These are phyloP conservation scores for Brachystomella parvula DNA, from an alignment of 1,140 invertebrate genomes.

Conservation along the genomic window DNA sequence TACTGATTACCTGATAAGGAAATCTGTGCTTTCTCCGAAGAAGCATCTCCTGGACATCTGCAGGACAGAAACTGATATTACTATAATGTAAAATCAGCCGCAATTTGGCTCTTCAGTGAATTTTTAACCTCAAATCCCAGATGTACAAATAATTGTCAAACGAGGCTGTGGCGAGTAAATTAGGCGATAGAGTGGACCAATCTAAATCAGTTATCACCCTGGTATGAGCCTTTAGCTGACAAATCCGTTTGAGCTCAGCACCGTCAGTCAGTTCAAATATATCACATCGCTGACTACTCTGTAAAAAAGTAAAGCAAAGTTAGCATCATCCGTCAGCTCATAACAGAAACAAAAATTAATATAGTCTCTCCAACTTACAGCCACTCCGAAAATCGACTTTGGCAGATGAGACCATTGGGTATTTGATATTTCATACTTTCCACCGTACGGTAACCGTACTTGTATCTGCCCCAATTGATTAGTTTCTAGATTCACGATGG, in stretches of 20 bases:
- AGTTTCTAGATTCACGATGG: constrained; percentile 65
- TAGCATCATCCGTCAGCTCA: constrained; percentile 1
- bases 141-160: constrained; percentile 88
- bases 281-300: constrained; percentile 78
- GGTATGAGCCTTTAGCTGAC: constrained; percentile 74
- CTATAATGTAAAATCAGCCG: constrained; percentile 4
- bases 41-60: constrained; percentile 16
- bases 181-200: constrained; percentile 84
- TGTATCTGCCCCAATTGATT: constrained; percentile 49
- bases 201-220: constrained; percentile 84
- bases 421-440: constrained; percentile 86
- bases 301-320: constrained; percentile 27
- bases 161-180: constrained; percentile 81
- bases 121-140: constrained; percentile 67
- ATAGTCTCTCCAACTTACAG: constrained; percentile 54
- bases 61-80: neutral
- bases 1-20: constrained; percentile 28
- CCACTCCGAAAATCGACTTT: constrained; percentile 71
- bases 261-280: constrained; percentile 62
- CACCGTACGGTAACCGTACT: constrained; percentile 61
- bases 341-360: constrained; percentile 10
- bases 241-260: constrained; percentile 57
- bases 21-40: constrained; percentile 30
- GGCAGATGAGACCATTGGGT: constrained; percentile 78
- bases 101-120: too few species aligned